phyloP scores from a whole-genome alignment of 2,888 invertebrate genomes.

The Arge pagana region DNA sequence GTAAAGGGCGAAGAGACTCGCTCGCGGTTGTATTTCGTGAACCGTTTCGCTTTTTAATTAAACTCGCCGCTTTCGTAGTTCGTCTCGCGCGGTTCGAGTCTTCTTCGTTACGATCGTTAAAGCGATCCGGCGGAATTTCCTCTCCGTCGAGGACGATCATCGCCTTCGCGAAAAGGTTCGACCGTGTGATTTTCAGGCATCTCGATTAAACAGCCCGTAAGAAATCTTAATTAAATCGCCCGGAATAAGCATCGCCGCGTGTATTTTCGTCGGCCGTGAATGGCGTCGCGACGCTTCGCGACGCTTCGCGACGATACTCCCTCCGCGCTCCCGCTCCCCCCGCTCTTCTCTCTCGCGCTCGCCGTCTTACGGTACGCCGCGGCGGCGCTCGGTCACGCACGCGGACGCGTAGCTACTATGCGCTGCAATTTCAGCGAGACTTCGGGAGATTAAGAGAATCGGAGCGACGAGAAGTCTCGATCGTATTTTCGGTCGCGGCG shows the following conservation, averaged over 20 bases:
- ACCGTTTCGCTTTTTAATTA: no score
- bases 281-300: slow-evolving; percentile 8
- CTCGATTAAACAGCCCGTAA: slow-evolving; percentile 36
- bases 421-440: background rate
- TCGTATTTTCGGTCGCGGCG: slow-evolving; percentile 20
- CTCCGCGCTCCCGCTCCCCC: slow-evolving; percentile 16
- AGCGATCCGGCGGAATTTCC: no score
- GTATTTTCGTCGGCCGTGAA: slow-evolving; percentile 34
- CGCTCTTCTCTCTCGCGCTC: slow-evolving; percentile 14
- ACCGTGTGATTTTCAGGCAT: slow-evolving; percentile 14
- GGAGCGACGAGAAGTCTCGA: background rate
- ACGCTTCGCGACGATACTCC: slow-evolving; percentile 12
- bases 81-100: no score
- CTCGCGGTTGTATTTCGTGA: no score
- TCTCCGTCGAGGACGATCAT: no score
- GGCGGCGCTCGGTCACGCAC: background rate
- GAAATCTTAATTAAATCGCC: slow-evolving; percentile 36
- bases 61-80: no score
- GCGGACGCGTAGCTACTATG: background rate
- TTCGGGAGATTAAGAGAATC: background rate
- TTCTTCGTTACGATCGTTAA: no score
- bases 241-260: slow-evolving; percentile 28
- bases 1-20: no score
- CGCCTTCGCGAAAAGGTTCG: background rate
- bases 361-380: slow-evolving; percentile 15